These are phyloP conservation scores for Geotrupes spiniger DNA, from an alignment of 2,888 invertebrate genomes.

Conservation along the genomic window DNA sequence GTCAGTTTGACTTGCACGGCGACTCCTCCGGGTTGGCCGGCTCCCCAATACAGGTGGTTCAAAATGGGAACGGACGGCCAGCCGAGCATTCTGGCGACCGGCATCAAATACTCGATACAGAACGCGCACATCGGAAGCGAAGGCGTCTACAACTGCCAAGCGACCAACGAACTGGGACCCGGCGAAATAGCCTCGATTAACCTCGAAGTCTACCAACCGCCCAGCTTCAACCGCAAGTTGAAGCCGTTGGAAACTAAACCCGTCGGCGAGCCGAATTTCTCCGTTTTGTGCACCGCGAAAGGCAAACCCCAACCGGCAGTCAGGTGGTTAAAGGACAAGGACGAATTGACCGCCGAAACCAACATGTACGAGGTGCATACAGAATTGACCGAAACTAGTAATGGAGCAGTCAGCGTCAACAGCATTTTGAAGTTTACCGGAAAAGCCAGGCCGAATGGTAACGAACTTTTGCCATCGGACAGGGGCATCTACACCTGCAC, in stretches of 20 bases:
- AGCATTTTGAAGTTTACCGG: constrained; percentile 80
- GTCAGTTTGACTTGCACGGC: constrained; percentile 84
- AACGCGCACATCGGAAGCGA: constrained; percentile 83
- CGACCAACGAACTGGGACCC: constrained; percentile 83
- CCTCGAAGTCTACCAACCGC: constrained; percentile 85
- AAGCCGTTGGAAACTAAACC: constrained; percentile 79
- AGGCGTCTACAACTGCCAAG: constrained; percentile 87
- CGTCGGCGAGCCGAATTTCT: constrained; percentile 75
- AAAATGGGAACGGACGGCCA: constrained; percentile 67
- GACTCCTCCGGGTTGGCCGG: constrained; percentile 89
- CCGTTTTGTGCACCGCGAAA: constrained; percentile 79
- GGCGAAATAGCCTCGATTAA: constrained; percentile 82
- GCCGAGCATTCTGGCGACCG: constrained; percentile 69
- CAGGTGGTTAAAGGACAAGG: constrained; percentile 83
- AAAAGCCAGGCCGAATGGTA: constrained; percentile 70
- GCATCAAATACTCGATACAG: constrained; percentile 80
- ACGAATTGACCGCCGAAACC: constrained; percentile 72
- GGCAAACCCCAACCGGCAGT: constrained; percentile 85
- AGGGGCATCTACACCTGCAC: constrained; percentile 84
- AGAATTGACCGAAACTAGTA: constrained; percentile 72
- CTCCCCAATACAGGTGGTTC: constrained; percentile 88
- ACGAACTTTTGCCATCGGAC: constrained; percentile 78
- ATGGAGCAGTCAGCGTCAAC: constrained; percentile 78
- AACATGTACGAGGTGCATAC: constrained; percentile 81
- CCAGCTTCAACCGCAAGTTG: constrained; percentile 77